These are phyloP conservation scores for Ptycholaimellus sp. DNA, from an alignment of 2,888 invertebrate genomes.

Conservation along the genomic window DNA sequence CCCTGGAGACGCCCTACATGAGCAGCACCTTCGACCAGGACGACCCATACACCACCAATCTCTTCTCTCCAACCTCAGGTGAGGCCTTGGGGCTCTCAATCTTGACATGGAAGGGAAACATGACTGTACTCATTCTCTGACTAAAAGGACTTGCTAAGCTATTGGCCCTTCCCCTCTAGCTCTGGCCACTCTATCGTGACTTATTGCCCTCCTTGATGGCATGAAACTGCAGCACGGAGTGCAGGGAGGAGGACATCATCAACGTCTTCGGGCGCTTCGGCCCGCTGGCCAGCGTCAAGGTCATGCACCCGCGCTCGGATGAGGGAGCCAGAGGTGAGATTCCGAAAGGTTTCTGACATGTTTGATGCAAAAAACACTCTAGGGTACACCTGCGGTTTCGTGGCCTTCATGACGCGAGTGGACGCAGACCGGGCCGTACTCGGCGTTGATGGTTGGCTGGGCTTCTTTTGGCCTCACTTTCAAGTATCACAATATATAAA, in stretches of 20 bases:
- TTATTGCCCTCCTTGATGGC: background rate
- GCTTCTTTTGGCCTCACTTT: no score
- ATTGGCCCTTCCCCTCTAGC: background rate
- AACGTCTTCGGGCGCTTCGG: conserved; percentile 91
- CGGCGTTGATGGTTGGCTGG: conserved; percentile 52
- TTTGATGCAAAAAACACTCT: background rate
- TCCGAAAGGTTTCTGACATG: background rate
- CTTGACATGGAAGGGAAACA: background rate
- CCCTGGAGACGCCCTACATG: conserved; percentile 17
- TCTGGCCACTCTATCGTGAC: background rate
- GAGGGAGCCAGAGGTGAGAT: conserved; percentile 50
- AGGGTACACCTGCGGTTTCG: conserved; percentile 90
- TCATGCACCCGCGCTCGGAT: conserved; percentile 97
- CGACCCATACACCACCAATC: conserved; percentile 88
- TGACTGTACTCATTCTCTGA: background rate
- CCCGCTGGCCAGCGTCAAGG: conserved; percentile 91
- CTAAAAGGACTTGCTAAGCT: background rate
- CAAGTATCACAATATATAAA: no score
- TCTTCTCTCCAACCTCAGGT: conserved; percentile 90
- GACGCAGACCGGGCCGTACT: conserved; percentile 77
- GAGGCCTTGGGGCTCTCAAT: conserved; percentile 43
- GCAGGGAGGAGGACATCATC: conserved; percentile 46
- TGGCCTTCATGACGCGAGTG: conserved; percentile 88
- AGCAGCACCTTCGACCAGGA: conserved; percentile 66
- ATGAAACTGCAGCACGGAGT: conserved; percentile 12